These are phyloP conservation scores for Congeria kusceri DNA, from an alignment of 2,888 invertebrate genomes.

Conservation along the genomic window DNA sequence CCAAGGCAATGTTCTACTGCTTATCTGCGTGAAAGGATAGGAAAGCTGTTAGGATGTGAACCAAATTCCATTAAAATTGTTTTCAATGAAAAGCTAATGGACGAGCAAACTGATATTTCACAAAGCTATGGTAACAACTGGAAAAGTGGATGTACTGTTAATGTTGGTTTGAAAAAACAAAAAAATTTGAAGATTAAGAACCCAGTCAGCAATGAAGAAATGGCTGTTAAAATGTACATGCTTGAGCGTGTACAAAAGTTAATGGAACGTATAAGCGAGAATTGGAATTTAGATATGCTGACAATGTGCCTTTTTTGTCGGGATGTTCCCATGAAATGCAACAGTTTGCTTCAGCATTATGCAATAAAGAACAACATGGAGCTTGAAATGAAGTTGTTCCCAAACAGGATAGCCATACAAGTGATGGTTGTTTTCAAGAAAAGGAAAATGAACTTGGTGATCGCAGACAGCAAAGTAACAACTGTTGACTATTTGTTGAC, in stretches of 20 bases:
- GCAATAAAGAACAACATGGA: constrained; percentile 57
- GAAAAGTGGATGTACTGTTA: constrained; percentile 33
- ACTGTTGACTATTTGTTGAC: constrained; percentile 47
- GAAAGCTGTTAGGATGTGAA: constrained; percentile 32
- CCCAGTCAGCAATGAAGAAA: constrained; percentile 18
- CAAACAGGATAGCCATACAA: constrained; percentile 25
- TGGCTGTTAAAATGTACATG: constrained; percentile 44
- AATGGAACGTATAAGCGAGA: constrained; percentile 30
- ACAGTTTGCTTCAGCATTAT: constrained; percentile 31
- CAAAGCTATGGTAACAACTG: constrained; percentile 11
- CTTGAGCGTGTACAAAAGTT: constrained; percentile 42
- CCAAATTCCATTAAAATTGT: constrained; percentile 50
- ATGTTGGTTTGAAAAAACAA: constrained; percentile 51
- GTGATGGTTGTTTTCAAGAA: constrained; percentile 30
- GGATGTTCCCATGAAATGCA: constrained; percentile 22
- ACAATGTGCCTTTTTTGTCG: constrained; percentile 36
- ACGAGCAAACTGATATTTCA: constrained; percentile 30
- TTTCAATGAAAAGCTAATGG: constrained; percentile 40
- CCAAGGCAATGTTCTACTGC: constrained; percentile 29
- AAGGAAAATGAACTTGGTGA: constrained; percentile 11
- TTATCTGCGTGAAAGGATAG: constrained; percentile 27
- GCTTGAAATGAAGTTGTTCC: constrained; percentile 25
- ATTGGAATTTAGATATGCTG: constrained; percentile 22
- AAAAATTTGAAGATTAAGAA: constrained; percentile 40
- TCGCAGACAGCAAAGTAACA: constrained; percentile 22